phyloP scores from a whole-genome alignment of 2,113 vertebrate species.

The Ciconia maguari region DNA sequence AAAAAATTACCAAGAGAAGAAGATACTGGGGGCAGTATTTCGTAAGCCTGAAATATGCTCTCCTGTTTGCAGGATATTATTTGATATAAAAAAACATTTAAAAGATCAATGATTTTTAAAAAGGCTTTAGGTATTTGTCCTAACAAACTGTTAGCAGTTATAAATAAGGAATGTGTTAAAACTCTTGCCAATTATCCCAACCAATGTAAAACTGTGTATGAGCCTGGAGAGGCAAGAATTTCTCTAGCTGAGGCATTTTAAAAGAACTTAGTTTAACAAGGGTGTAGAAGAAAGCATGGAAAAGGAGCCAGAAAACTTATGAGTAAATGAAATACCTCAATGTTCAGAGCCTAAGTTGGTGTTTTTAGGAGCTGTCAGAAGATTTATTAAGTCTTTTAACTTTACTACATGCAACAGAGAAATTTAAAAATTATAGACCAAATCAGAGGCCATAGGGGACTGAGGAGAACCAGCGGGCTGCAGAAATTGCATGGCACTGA shows the following conservation, averaged over 20 bases:
- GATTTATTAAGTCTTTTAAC: constrained; percentile 70
- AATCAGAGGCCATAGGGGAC: neutral
- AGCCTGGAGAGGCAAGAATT: constrained; percentile 46
- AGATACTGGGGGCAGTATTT: neutral
- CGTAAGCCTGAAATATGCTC: neutral
- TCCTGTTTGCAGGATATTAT: neutral
- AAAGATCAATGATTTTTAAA: constrained; percentile 52
- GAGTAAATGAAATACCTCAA: constrained; percentile 61
- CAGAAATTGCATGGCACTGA: neutral
- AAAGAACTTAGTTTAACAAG: constrained; percentile 56
- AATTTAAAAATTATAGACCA: constrained; percentile 38
- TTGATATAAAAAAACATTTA: neutral
- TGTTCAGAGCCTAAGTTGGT: constrained; percentile 39
- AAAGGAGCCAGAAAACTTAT: constrained; percentile 56
- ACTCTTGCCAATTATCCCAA: constrained; percentile 48
- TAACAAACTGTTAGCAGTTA: constrained; percentile 63
- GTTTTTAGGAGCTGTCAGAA: constrained; percentile 64
- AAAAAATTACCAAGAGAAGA: neutral
- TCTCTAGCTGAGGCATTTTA: constrained; percentile 24
- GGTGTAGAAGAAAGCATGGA: constrained; percentile 46
- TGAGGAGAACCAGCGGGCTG: neutral
- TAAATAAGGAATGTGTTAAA: constrained; percentile 64
- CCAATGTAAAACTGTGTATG: neutral
- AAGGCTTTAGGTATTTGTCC: constrained; percentile 59
- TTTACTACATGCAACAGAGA: constrained; percentile 55